Evolutionary conservation across 1,140 invertebrate species (phyloP).

Genomic region (Microvelia longipes): DNA sequence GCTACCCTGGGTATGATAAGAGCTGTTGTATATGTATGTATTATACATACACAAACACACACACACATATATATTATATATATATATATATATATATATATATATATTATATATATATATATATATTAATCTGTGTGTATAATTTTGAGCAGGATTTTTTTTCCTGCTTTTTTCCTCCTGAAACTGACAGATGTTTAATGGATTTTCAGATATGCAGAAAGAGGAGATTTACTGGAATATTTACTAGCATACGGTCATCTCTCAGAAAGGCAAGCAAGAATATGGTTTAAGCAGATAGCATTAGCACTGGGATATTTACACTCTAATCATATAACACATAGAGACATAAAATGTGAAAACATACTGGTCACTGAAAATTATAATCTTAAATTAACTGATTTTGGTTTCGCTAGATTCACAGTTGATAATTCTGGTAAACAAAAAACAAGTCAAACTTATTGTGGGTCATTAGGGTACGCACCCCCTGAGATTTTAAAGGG

Average conservation of each 20-base stretch:
- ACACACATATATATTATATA: too few relatives aligned
- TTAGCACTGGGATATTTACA: constrained; percentile 53
- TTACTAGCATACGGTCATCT: constrained; percentile 43
- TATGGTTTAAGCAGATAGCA: constrained; percentile 52
- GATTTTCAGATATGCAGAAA: constrained; percentile 36
- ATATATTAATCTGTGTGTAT: too few relatives aligned
- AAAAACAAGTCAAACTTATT: constrained; percentile 42
- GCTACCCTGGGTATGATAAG: too few relatives aligned
- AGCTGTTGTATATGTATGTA: too few relatives aligned
- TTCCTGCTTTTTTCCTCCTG: too few relatives aligned
- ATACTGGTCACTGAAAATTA: constrained; percentile 49
- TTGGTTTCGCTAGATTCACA: constrained; percentile 50
- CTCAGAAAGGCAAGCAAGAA: constrained; percentile 41
- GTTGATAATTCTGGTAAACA: constrained; percentile 35
- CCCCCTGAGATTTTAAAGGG: constrained; percentile 51
- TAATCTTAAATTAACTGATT: constrained; percentile 63
- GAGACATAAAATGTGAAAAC: constrained; percentile 66
- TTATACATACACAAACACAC: too few relatives aligned
- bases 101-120: too few relatives aligned
- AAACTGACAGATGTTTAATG: too few relatives aligned
- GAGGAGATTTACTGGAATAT: constrained; percentile 49
- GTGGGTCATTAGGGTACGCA: constrained; percentile 51
- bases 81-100: too few relatives aligned
- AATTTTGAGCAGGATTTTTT: too few relatives aligned
- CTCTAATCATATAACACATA: constrained; percentile 50